Conservation (phyloP, 1,140 invertebrate genomes). For the Bombus superbus region DNA sequence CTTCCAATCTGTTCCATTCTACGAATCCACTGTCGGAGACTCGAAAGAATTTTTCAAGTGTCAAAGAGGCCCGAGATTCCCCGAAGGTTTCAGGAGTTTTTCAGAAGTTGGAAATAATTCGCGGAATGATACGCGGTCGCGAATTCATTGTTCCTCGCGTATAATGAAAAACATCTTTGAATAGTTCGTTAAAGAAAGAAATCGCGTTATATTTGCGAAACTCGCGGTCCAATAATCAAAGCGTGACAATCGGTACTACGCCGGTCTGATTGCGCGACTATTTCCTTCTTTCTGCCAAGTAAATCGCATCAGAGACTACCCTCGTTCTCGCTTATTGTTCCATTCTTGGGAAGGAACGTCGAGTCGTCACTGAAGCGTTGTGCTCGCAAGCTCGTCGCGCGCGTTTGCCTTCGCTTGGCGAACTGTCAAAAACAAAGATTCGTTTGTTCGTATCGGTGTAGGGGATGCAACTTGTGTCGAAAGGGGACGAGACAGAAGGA, state of each 20-base stretch:
- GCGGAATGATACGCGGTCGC: background rate
- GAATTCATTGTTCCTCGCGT: background rate
- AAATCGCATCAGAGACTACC: background rate
- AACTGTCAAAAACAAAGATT: constrained; percentile 27
- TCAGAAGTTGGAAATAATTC: background rate
- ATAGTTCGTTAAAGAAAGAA: constrained; percentile 15
- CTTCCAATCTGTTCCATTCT: background rate
- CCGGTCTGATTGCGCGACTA: constrained; percentile 10
- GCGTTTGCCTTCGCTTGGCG: background rate
- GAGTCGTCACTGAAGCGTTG: background rate
- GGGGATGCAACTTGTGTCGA: background rate
- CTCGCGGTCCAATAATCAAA: background rate
- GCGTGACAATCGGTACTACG: background rate
- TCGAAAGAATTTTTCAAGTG: no score
- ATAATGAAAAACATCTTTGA: background rate
- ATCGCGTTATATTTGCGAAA: no score
- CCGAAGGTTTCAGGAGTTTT: background rate
- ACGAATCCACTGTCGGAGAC: background rate
- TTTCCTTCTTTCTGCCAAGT: background rate
- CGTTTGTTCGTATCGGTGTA: constrained; percentile 34
- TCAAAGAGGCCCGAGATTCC: rapidly evolving
- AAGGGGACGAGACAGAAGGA: background rate
- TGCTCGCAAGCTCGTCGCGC: background rate
- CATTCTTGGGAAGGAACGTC: background rate
- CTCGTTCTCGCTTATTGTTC: background rate